These are phyloP conservation scores for Phorcus lineatus DNA, from an alignment of 2,888 invertebrate genomes.

Conservation along the genomic window DNA sequence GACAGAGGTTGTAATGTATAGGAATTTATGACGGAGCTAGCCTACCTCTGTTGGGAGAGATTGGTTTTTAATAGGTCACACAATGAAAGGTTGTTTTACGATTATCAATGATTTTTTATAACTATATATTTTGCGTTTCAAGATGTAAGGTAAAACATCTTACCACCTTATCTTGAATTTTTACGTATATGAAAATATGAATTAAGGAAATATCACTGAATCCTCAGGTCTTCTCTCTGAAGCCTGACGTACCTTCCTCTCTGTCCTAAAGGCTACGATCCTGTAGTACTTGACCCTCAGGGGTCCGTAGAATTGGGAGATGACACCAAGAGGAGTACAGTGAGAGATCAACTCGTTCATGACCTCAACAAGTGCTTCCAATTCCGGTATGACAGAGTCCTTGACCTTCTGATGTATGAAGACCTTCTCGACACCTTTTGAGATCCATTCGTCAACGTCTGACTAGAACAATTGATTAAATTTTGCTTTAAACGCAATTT, in stretches of 20 bases:
- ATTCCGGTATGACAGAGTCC: slow-evolving; percentile 64
- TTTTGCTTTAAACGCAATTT: neutral
- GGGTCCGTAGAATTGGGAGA: slow-evolving; percentile 58
- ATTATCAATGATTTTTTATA: too few species aligned
- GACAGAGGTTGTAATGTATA: too few species aligned
- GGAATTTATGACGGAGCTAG: too few species aligned
- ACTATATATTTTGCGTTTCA: too few species aligned
- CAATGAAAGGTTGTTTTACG: too few species aligned
- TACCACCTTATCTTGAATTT: too few species aligned
- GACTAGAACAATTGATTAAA: slow-evolving; percentile 34
- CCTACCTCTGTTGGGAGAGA: too few species aligned
- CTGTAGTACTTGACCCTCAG: slow-evolving; percentile 68
- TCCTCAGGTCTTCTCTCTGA: too few species aligned
- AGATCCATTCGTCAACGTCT: slow-evolving; percentile 58
- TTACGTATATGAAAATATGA: too few species aligned
- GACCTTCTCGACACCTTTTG: slow-evolving; percentile 43
- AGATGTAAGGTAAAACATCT: too few species aligned
- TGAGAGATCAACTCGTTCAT: slow-evolving; percentile 50
- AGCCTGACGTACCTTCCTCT: slow-evolving; percentile 57
- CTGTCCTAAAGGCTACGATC: slow-evolving; percentile 58
- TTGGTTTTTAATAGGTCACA: too few species aligned
- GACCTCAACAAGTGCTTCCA: slow-evolving; percentile 51
- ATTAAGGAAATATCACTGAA: too few species aligned
- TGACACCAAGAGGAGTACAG: slow-evolving; percentile 56
- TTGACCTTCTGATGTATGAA: slow-evolving; percentile 49